Evolutionary conservation across 2,888 invertebrate species (phyloP).

Genomic region (Gasteruption jaculator): DNA sequence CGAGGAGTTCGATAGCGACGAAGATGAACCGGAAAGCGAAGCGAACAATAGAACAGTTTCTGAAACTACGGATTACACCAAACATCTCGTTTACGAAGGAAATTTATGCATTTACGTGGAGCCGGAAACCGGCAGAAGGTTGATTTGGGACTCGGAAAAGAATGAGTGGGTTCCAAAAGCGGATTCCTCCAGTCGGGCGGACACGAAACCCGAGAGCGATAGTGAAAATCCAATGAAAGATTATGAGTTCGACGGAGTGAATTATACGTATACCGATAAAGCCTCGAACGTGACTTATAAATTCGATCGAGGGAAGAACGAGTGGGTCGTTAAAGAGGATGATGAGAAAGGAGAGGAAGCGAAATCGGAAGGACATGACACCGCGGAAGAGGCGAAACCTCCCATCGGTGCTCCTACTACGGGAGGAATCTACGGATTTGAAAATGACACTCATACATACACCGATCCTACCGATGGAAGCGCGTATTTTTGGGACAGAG

Average conservation of each 20-base stretch:
- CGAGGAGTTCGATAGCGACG: constrained; percentile 36
- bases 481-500: constrained; percentile 86
- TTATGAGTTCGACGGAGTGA: constrained; percentile 45
- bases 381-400: constrained; percentile 22
- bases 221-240: constrained; percentile 50
- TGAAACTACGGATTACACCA: constrained; percentile 39
- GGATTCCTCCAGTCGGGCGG: constrained; percentile 47
- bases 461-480: constrained; percentile 81
- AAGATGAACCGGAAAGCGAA: constrained; percentile 27
- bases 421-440: constrained; percentile 61
- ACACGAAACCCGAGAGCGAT: constrained; percentile 37
- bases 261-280: constrained; percentile 47
- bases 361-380: constrained; percentile 15
- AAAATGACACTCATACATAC: constrained; percentile 74
- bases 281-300: constrained; percentile 50
- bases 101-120: constrained; percentile 72
- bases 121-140: constrained; percentile 64
- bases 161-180: too few species aligned
- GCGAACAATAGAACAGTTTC: constrained; percentile 7
- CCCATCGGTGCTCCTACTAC: constrained; percentile 37
- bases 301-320: constrained; percentile 60
- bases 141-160: constrained; percentile 58
- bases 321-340: constrained; percentile 55
- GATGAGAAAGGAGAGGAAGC: constrained; percentile 29
- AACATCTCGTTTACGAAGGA: constrained; percentile 67